Evolutionary conservation across 2,113 vertebrate genomes (phyloP).

Genomic region (Rhinopomastus cyanomelas): DNA sequence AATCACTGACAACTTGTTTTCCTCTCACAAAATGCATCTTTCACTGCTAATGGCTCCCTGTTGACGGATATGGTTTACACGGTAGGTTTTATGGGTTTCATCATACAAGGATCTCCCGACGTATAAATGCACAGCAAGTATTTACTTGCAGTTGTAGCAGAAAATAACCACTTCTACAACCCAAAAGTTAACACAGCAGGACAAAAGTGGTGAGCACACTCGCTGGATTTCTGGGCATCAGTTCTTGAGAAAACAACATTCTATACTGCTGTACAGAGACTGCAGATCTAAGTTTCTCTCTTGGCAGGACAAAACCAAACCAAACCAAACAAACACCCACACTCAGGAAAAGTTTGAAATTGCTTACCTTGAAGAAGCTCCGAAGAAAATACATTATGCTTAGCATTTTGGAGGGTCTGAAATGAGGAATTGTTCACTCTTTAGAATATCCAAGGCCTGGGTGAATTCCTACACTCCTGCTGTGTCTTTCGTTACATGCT

Average conservation of each 20-base stretch:
- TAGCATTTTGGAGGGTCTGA: slow-evolving; percentile 77
- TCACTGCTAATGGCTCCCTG: not conserved
- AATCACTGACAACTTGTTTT: not conserved
- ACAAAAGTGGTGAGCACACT: not conserved
- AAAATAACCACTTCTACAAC: slow-evolving; percentile 1
- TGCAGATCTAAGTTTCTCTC: not conserved
- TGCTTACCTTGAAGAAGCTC: slow-evolving; percentile 86
- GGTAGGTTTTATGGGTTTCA: not conserved
- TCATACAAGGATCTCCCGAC: not conserved
- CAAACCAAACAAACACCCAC: slow-evolving; percentile 28
- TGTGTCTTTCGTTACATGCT: slow-evolving; percentile 75
- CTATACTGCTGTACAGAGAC: slow-evolving; percentile 12
- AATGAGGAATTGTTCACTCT: slow-evolving; percentile 46
- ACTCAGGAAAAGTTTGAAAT: slow-evolving; percentile 60
- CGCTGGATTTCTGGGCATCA: not conserved
- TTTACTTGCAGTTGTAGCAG: not conserved
- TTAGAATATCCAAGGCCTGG: slow-evolving; percentile 59
- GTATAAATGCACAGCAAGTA: not conserved
- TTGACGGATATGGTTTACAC: not conserved
- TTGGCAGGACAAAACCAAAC: slow-evolving; percentile 35
- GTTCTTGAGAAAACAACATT: slow-evolving; percentile 13
- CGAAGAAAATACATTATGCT: slow-evolving; percentile 83
- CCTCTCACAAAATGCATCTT: slow-evolving; percentile 15
- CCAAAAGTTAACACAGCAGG: not conserved
- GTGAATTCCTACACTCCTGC: slow-evolving; percentile 69